Percentiles rank a stretch among this genome's conserved stretches.
Conservation (phyloP, 1,140 invertebrate species). For the Hydropsyche tenuis region DNA sequence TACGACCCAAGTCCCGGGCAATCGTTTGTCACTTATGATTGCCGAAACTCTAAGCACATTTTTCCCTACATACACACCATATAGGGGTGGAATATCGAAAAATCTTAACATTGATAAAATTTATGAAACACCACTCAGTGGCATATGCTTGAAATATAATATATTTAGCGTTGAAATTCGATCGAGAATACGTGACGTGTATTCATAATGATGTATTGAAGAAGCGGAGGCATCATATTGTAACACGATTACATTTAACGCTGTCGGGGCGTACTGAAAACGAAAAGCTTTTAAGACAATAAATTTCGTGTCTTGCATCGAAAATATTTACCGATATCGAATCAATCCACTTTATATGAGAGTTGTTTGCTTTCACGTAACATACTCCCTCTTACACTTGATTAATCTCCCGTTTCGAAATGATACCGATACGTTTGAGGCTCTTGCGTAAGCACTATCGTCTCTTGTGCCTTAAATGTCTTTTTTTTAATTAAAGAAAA, state of each 20-base stretch:
- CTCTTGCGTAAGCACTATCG: not conserved
- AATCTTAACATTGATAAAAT: too few relatives aligned
- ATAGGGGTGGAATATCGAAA: too few relatives aligned
- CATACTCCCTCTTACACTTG: not conserved
- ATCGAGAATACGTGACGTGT: not conserved
- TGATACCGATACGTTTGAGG: slow-evolving; percentile 13
- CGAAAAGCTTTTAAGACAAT: slow-evolving; percentile 44
- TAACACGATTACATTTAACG: slow-evolving; percentile 42
- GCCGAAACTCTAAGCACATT: too few relatives aligned
- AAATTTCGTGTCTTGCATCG: slow-evolving; percentile 47
- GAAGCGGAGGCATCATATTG: not conserved
- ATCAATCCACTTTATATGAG: slow-evolving; percentile 38
- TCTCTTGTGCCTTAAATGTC: too few relatives aligned
- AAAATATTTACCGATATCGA: slow-evolving; percentile 47
- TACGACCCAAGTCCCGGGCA: too few relatives aligned
- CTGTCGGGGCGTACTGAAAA: slow-evolving; percentile 10
- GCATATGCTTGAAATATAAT: too few relatives aligned
- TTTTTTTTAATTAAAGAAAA: too few relatives aligned
- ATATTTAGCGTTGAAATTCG: not conserved
- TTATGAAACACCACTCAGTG: too few relatives aligned
- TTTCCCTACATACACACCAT: too few relatives aligned
- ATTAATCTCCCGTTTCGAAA: slow-evolving; percentile 15
- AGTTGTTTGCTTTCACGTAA: not conserved
- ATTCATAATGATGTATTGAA: not conserved
- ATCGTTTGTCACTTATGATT: not conserved